Percentiles rank a stretch among this genome's conserved stretches.
Conservation (phyloP, 2,113 vertebrate genomes). For the Microtus montanus region DNA sequence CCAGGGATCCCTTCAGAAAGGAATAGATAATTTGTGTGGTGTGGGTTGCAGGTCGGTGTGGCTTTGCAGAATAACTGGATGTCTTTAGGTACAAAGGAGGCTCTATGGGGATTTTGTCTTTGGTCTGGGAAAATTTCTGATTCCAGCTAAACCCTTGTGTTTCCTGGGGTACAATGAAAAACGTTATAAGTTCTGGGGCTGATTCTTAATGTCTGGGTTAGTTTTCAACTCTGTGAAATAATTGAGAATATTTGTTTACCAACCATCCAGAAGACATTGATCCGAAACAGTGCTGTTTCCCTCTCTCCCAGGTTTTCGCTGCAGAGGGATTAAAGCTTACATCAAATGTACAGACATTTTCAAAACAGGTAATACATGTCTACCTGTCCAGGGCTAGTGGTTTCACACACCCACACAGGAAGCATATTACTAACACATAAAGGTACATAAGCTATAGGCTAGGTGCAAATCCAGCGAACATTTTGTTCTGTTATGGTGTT, state of each 20-base stretch:
- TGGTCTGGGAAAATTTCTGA: background rate
- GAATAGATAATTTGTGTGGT: background rate
- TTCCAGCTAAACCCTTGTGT: background rate
- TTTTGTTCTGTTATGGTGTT: background rate
- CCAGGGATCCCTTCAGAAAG: background rate
- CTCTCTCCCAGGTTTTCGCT: slow-evolving; percentile 90
- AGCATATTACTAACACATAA: background rate
- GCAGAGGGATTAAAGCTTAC: slow-evolving; percentile 94
- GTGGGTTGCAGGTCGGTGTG: background rate
- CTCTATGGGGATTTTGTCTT: background rate
- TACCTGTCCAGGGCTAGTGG: background rate
- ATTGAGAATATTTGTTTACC: background rate
- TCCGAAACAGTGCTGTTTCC: slow-evolving; percentile 42
- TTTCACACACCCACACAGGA: background rate
- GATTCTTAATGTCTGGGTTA: background rate
- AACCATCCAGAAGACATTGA: background rate
- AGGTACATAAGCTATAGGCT: background rate
- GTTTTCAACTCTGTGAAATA: background rate
- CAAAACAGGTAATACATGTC: slow-evolving; percentile 89
- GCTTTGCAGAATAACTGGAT: background rate
- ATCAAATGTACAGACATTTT: slow-evolving; percentile 90
- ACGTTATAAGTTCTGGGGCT: background rate
- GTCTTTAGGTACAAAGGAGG: background rate
- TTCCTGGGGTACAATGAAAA: background rate
- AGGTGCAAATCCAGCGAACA: background rate